Evolutionary conservation across 2,888 invertebrate genomes (phyloP), one percentile per base, ranked within the genome.

Genomic region (Gastrophysa polygoni): DNA sequence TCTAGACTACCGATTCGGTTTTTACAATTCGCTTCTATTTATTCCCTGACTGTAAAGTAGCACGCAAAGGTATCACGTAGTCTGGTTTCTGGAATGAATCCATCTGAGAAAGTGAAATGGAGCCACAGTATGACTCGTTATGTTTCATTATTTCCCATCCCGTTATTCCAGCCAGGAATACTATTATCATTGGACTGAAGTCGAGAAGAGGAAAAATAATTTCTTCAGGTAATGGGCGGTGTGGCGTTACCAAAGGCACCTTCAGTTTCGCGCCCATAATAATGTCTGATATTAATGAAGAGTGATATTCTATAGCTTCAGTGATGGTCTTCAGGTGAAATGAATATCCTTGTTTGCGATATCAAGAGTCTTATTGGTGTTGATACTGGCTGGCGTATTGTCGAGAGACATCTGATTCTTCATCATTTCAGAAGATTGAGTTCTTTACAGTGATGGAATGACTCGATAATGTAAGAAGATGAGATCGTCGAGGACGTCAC

Each of bases 111-210:
- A 70, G 71, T 71, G 69, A 71, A 71, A 69, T 65, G 65, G 68
- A 64, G 66, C 63, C 65, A 57, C 59, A 58, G 64, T 59, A 68
- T 66, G 63, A 64, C 66, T 68, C 65, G 64, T 62, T 66, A 68
- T 64, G 66, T 70, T 66, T 70, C 69, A 73, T 74, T 73, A 73
- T 73, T 70, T 64, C 73, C 68, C 67, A 66, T 73, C 70, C 68
- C 69, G 69, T 73, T 73, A 71, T 71, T 67, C 71, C 65, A 60
- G 67, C 71, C 65, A 60, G 70, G 69, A 70, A 73, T 58, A 58
- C 54, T 62, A 54, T 62, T 52, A 58, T 62, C 54, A 62, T 62
- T 44, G 57, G 49, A 47, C 58, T 52, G 49, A 43, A 58, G 44
- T 54, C 48, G 49, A 49, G 54, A 46, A 54, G 28, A 54, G 52